These are phyloP conservation scores for Columbina picui DNA, from an alignment of 2,113 vertebrate species.

Conservation along the genomic window DNA sequence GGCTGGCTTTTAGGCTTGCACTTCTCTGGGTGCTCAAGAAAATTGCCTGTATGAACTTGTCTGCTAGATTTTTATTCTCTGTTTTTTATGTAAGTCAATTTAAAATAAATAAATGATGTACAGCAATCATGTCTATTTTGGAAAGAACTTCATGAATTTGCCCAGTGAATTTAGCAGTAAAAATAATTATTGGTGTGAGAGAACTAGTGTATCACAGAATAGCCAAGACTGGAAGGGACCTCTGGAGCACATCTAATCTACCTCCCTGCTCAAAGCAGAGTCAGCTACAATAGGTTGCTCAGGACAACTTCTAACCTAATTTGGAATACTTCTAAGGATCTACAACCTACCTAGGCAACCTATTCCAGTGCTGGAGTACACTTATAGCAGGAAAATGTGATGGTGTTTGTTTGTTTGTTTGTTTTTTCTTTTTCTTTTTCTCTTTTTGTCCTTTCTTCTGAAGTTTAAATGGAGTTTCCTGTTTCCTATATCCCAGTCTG, in stretches of 20 bases:
- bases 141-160: not conserved
- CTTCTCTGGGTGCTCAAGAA: not conserved
- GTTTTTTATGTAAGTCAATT: not conserved
- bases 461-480: not conserved
- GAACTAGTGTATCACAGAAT: not conserved
- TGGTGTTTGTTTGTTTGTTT: too few relatives aligned
- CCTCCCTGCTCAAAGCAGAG: not conserved
- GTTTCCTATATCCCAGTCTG: too few relatives aligned
- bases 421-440: not conserved
- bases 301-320: not conserved
- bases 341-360: not conserved
- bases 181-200: not conserved
- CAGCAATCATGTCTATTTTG: not conserved
- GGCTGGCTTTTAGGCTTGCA: not conserved
- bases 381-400: too few relatives aligned
- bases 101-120: not conserved
- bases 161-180: not conserved
- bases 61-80: not conserved
- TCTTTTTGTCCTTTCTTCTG: not conserved
- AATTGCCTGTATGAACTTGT: not conserved
- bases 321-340: not conserved
- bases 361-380: too few relatives aligned
- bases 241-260: not conserved
- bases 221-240: not conserved
- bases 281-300: not conserved